Percentiles rank a stretch among this genome's conserved stretches.
phyloP scores from a whole-genome alignment of 2,113 vertebrate species.

The Lepus americanus region DNA sequence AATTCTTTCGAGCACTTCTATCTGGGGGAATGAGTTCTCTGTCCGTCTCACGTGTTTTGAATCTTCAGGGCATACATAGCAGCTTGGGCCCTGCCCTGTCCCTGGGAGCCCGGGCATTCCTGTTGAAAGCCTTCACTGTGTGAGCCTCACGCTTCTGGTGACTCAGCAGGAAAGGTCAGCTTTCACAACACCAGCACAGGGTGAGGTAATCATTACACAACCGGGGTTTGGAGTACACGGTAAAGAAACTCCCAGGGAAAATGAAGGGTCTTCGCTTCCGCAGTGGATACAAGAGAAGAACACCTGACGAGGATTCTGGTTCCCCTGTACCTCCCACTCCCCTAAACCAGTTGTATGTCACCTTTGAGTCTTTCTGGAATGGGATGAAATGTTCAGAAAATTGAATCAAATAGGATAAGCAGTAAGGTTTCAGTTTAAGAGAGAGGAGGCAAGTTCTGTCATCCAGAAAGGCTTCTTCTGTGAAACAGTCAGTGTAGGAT shows the following conservation, averaged over 20 bases:
- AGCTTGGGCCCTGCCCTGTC: background rate
- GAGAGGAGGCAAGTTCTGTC: background rate
- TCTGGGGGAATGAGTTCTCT: background rate
- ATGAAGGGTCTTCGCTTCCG: background rate
- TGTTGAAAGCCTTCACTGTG: background rate
- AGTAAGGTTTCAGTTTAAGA: background rate
- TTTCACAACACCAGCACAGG: background rate
- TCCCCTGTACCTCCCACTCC: too few relatives aligned
- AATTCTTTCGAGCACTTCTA: background rate
- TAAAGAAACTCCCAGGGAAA: conserved; percentile 55
- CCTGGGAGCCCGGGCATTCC: background rate
- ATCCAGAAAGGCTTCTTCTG: background rate
- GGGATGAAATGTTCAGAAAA: conserved; percentile 14
- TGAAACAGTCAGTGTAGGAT: background rate
- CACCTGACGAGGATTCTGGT: background rate
- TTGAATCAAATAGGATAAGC: background rate
- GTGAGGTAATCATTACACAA: conserved; percentile 30
- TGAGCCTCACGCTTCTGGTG: background rate
- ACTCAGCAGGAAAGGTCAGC: background rate
- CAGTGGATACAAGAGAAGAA: background rate
- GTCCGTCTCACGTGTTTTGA: background rate
- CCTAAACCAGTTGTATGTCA: background rate
- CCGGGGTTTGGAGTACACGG: background rate
- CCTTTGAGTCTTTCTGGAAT: conserved; percentile 25
- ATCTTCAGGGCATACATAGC: background rate